Evolutionary conservation across 2,113 vertebrate genomes (phyloP), one percentile per base, ranked within the genome.

Genomic region (Upupa epops): DNA sequence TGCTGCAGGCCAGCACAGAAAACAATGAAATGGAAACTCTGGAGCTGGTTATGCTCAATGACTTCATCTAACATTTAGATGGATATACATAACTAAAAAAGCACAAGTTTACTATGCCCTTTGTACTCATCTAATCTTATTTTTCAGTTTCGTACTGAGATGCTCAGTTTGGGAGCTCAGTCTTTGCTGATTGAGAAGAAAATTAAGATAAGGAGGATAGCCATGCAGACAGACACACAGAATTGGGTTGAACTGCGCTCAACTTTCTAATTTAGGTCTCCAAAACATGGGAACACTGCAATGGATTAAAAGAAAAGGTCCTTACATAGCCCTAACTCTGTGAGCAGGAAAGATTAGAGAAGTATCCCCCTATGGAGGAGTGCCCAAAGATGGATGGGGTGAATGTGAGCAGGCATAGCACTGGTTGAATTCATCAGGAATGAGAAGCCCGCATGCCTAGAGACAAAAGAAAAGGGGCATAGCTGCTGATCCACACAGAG

Each of bases 11-110:
- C 26, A 49, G 63, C 63, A 58, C 31, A 76, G 46, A 88, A 46
- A 55, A 86, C 63, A 89, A 66, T 6, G 1, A 65, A 83, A 96
- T 83, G 52, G 79, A 60, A 93, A 94, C 72, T 90, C 60, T 80
- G 76, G 56, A 95, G 80, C 22, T 76, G 22, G 51, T 59, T 86
- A 64, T 88, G 59, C 28, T 31, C 40, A 83, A 5, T 93, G 86
- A 91, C 29, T 21, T n/a, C 74, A 84, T 73, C 32, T 86, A 88
- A 83, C 37, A 70, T 77, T 95, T 48, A 70, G 28, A 80, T 11
- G 22, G 37, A 61, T 46, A 77, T 24, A 73, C 1, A 37, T 32
- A 79, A 78, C 52, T 88, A 11, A 34, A 68, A 74, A 85, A 85
- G 82, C 29, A 80, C 54, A 74, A 24, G 17, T 0, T 0, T 36